These are phyloP conservation scores for Pristionchus japonicus DNA, from an alignment of 2,888 invertebrate species.

Conservation along the genomic window DNA sequence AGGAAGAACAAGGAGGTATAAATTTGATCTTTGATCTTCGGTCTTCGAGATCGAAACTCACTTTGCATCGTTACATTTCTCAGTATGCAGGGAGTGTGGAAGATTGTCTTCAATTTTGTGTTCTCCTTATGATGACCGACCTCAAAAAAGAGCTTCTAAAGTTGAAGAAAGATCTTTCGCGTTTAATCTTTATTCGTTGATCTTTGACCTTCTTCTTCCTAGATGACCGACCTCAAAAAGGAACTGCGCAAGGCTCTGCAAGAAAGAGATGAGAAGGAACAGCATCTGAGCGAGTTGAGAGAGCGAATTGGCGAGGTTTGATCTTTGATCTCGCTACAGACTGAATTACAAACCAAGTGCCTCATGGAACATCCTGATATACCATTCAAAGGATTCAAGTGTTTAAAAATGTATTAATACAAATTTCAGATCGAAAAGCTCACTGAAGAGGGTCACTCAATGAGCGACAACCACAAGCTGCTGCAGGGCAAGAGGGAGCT, in stretches of 20 bases:
- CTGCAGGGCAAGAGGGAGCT: conserved; percentile 53
- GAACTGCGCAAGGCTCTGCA: conserved; percentile 61
- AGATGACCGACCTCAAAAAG: conserved; percentile 59
- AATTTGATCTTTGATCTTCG: background rate
- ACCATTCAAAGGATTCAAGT: no score
- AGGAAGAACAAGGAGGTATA: conserved; percentile 62
- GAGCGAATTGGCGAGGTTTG: conserved; percentile 71
- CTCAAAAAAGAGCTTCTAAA: no score
- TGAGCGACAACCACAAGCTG: conserved; percentile 53
- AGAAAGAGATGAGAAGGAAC: conserved; percentile 70
- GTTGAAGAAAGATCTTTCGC: no score
- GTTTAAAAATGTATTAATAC: no score
- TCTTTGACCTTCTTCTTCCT: conserved; percentile 31
- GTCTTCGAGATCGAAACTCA: no score
- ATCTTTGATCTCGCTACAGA: conserved; percentile 43
- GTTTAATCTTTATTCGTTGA: no score
- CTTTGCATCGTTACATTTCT: background rate
- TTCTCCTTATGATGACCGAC: no score
- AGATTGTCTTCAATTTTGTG: no score
- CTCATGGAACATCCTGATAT: no score
- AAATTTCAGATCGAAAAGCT: conserved; percentile 63
- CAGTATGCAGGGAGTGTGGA: background rate
- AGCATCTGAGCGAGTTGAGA: conserved; percentile 69
- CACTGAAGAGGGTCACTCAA: conserved; percentile 51
- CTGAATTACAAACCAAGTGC: no score